Evolutionary conservation across 2,888 invertebrate genomes (phyloP).

Genomic region (Luffia ferchaultella): DNA sequence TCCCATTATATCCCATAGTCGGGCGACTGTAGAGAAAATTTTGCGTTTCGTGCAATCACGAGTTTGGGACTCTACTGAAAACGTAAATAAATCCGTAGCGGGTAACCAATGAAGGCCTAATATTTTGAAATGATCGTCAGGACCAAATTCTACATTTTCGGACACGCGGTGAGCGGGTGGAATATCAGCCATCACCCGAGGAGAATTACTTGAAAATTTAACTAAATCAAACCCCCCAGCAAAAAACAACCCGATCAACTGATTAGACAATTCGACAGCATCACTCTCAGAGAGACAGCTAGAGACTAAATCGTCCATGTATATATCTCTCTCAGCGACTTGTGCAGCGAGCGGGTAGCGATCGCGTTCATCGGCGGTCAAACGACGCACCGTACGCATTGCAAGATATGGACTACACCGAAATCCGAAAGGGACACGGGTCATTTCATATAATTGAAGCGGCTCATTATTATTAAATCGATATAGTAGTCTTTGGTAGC

Average conservation of each 20-base stretch:
- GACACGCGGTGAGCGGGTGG: background rate
- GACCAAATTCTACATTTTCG: background rate
- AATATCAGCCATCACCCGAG: background rate
- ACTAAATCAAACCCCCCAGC: background rate
- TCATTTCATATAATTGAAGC: background rate
- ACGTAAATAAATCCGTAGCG: background rate
- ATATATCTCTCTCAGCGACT: background rate
- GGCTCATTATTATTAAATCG: background rate
- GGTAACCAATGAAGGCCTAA: background rate
- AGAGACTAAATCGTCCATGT: background rate
- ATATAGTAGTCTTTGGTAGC: background rate
- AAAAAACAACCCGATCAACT: background rate
- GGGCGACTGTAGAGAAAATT: conserved; percentile 10
- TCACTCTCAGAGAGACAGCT: background rate
- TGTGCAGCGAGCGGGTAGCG: background rate
- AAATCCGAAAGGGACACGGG: background rate
- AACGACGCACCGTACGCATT: background rate
- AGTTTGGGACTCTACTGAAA: background rate
- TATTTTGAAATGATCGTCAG: background rate
- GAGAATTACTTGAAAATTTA: background rate
- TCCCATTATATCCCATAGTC: background rate
- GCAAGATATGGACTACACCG: background rate
- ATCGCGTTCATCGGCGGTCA: background rate
- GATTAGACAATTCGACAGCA: background rate
- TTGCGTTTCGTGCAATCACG: conserved; percentile 13